Base-by-base conservation (phyloP, 2,797 vertebrate species). In the Intellagama lesueurii region DNA sequence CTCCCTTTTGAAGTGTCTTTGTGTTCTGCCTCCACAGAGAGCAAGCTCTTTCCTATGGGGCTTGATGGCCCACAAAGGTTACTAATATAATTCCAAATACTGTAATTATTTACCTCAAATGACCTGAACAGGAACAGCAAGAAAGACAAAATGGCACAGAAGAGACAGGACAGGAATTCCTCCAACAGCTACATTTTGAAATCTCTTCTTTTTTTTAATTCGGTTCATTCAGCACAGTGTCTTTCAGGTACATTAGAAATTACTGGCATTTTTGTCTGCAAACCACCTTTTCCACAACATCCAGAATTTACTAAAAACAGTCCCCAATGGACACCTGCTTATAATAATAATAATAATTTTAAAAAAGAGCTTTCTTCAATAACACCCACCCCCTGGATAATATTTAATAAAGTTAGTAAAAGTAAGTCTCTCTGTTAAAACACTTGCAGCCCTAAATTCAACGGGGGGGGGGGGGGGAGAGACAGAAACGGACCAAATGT, bases 1-100 rank as follows among this genome's bases (percentile, higher is more conserved):
- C 60, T 77, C 72, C 80, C 77, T 86, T 81, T 75, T 83, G 76
- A 73, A 95, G 91, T 92, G 95, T 92, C 94, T 96, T 95, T 94
- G 95, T 96, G 94, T 88, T 95, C 91, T 78, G 93, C 66, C 91
- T 90, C 88, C 80, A 81, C 87, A 64, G 86, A 88, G 83, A 92
- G 86, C 81, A 93, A 87, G 83, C 81, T 89, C 92, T 93, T 93
- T 93, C 93, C 92, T 91, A 86, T 47, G 93, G 92, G 95, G 92
- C 47, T 91, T 91, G 89, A 70, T 87, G 78, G 89, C 64, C 73
- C 81, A 47, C 9, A 28, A 85, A 85, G 72, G 83, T 76, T 78
- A 78, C 69, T 35, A 76, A 22, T 49, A 12, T 35, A 82, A 88
- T 78, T 60, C 72, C 35, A 69, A 24, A 24, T 28, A n/a, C n/a